phyloP scores from a whole-genome alignment of 2,797 vertebrate species.

The Harpagifer antarcticus region DNA sequence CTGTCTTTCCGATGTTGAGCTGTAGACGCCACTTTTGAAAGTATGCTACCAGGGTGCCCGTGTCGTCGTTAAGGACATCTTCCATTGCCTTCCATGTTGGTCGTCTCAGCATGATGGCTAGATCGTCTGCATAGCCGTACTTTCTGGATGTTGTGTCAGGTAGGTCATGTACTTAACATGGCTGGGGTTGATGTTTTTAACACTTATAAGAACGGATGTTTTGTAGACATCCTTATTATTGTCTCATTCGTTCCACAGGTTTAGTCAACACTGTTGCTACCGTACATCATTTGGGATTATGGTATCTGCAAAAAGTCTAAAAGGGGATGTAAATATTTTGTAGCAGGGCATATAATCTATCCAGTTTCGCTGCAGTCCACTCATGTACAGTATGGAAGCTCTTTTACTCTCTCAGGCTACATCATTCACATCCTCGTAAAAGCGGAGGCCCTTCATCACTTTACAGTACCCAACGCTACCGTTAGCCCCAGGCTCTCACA shows the following conservation, averaged over 20 bases:
- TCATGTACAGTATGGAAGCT: conserved; percentile 61
- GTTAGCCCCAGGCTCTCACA: conserved; percentile 78
- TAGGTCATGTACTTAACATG: background rate
- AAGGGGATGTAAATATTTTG: conserved; percentile 55
- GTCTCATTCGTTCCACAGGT: conserved; percentile 7
- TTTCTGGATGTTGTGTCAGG: too few relatives aligned
- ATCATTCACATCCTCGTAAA: conserved; percentile 84
- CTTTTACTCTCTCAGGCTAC: conserved; percentile 78
- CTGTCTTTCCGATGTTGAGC: too few relatives aligned
- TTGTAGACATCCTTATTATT: background rate
- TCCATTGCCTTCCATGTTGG: too few relatives aligned
- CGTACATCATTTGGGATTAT: conserved; percentile 19
- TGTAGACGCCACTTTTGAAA: too few relatives aligned
- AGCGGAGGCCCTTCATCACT: conserved; percentile 79
- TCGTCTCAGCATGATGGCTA: too few relatives aligned
- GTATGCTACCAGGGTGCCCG: too few relatives aligned
- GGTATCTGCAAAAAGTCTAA: conserved; percentile 33
- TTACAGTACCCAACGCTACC: conserved; percentile 84
- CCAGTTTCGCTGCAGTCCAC: conserved; percentile 37
- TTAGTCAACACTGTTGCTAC: background rate
- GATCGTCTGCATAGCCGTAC: too few relatives aligned
- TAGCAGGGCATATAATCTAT: conserved; percentile 27
- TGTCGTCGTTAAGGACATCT: too few relatives aligned
- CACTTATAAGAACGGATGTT: background rate
- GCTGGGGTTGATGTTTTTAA: conserved; percentile 1